Evolutionary conservation across 2,888 invertebrate species (phyloP).

Genomic region (Amorpha juglandis): DNA sequence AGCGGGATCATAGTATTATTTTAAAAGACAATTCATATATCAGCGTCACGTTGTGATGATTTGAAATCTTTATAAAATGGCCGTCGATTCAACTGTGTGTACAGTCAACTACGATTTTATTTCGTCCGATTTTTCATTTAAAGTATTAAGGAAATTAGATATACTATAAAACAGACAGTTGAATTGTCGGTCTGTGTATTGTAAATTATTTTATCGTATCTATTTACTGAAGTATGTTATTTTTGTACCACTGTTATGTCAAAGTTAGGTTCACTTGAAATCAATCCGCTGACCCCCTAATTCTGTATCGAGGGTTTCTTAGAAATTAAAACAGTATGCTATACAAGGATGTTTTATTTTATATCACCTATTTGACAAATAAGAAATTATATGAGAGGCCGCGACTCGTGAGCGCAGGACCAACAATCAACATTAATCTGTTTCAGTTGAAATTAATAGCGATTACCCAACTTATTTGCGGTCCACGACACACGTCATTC

Average conservation of each 20-base stretch:
- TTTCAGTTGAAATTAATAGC: no score
- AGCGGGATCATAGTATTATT: slow-evolving; percentile 75
- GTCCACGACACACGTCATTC: no score
- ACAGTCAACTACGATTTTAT: slow-evolving; percentile 38
- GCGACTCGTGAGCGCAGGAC: no score
- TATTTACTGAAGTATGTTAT: slow-evolving; percentile 66
- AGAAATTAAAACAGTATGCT: slow-evolving; percentile 85
- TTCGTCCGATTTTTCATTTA: slow-evolving; percentile 44
- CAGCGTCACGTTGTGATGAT: slow-evolving; percentile 64
- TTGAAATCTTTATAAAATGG: slow-evolving; percentile 48
- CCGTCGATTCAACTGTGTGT: slow-evolving; percentile 52
- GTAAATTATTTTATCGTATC: slow-evolving; percentile 50
- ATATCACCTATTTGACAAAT: background rate
- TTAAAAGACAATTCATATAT: slow-evolving; percentile 67
- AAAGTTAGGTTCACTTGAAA: slow-evolving; percentile 78
- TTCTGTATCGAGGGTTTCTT: slow-evolving; percentile 83
- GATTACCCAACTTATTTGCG: no score
- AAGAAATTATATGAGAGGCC: no score
- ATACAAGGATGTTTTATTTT: slow-evolving; percentile 77
- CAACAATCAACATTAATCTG: no score
- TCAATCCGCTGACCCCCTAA: slow-evolving; percentile 81
- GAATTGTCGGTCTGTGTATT: slow-evolving; percentile 41
- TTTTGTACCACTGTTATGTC: slow-evolving; percentile 81
- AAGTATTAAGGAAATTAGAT: slow-evolving; percentile 43
- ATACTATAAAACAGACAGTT: slow-evolving; percentile 39